A percentile compares a stretch with the other conserved stretches of the same genome.
These are phyloP conservation scores for Drepanosiphum platanoidis DNA, from an alignment of 2,888 invertebrate species.

Conservation along the genomic window DNA sequence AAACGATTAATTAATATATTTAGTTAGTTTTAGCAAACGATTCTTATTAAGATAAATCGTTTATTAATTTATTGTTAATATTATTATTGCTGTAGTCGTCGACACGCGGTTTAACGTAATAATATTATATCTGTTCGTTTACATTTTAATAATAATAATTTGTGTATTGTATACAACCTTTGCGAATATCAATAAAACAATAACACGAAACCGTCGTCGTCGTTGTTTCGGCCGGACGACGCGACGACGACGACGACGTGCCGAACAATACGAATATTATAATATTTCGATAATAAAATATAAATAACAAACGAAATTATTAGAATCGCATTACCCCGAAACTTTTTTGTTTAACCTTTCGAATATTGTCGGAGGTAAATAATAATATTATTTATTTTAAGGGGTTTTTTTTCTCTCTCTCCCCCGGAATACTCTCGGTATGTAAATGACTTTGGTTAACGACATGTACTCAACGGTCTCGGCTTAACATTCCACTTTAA, in stretches of 20 bases:
- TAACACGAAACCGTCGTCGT: too few species aligned
- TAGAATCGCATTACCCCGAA: neutral
- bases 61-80: constrained; percentile 12
- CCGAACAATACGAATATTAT: neutral
- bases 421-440: neutral
- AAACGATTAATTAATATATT: constrained; percentile 35
- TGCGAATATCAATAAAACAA: too few species aligned
- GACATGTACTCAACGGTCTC: neutral
- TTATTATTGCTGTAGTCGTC: neutral
- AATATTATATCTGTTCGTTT: neutral
- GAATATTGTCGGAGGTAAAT: neutral
- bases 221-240: too few species aligned
- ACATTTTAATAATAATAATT: too few species aligned
- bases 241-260: too few species aligned
- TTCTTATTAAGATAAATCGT: constrained; percentile 16
- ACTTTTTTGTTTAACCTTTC: neutral
- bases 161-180: too few species aligned
- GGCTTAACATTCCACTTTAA: constrained; percentile 29
- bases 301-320: neutral
- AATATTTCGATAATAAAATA: neutral
- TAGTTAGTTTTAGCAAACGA: neutral
- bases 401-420: neutral
- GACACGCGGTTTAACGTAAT: neutral
- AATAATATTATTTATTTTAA: constrained; percentile 38
- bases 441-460: constrained; percentile 32